Evolutionary conservation across 2,888 invertebrate genomes (phyloP).

Genomic region (Epinotia nisella): DNA sequence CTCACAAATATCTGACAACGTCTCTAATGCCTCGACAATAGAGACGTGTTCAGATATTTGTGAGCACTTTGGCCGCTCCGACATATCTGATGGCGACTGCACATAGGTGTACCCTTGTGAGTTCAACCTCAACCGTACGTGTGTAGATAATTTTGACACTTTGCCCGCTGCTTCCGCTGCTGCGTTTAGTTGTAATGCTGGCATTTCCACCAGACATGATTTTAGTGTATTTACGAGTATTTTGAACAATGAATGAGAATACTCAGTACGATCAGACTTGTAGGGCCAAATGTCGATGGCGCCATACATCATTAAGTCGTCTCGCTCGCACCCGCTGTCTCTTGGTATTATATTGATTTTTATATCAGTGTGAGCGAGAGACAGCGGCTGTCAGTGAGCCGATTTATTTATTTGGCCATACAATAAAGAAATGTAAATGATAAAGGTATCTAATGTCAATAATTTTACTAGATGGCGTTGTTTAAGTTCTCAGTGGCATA

Average conservation of each 20-base stretch:
- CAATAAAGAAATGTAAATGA: not conserved
- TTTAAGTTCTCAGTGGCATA: too few relatives aligned
- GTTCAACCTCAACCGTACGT: not conserved
- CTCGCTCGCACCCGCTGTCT: not conserved
- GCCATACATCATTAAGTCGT: too few relatives aligned
- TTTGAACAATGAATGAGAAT: slow-evolving; percentile 5
- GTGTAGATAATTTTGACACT: not conserved
- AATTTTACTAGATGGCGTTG: too few relatives aligned
- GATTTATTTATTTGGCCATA: not conserved
- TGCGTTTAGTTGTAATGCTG: not conserved
- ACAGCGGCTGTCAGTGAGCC: not conserved
- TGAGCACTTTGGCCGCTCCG: too few relatives aligned
- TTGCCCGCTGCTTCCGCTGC: not conserved
- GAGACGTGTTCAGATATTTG: too few relatives aligned
- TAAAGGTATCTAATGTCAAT: not conserved
- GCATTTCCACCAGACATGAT: slow-evolving; percentile 23
- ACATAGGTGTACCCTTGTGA: too few relatives aligned
- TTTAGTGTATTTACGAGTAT: slow-evolving; percentile 7
- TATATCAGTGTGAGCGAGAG: not conserved
- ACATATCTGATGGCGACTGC: too few relatives aligned
- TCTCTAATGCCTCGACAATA: too few relatives aligned
- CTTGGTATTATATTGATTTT: not conserved
- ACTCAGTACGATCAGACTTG: not conserved
- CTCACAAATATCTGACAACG: too few relatives aligned
- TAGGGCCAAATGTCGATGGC: not conserved